These are phyloP conservation scores for Catharus minimus DNA, from an alignment of 2,113 vertebrate genomes.

Conservation along the genomic window DNA sequence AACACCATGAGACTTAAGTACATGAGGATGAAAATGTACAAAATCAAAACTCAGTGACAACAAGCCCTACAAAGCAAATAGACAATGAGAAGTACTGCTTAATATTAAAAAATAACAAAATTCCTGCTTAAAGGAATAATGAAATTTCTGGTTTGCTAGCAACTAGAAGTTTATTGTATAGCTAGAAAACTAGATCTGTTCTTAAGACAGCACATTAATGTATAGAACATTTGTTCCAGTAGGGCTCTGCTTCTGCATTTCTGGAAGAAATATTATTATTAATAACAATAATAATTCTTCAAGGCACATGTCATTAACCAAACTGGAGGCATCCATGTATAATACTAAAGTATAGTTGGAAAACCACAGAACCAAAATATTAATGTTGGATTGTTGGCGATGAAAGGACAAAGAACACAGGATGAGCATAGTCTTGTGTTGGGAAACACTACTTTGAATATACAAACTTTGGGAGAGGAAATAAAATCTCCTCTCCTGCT, in stretches of 20 bases:
- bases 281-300: neutral
- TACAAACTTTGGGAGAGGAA: neutral
- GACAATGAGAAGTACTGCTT: neutral
- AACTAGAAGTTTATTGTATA: neutral
- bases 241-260: neutral
- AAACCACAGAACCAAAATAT: neutral
- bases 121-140: neutral
- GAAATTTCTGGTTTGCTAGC: neutral
- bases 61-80: neutral
- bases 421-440: neutral
- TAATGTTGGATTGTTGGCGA: neutral
- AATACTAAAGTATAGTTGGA: neutral
- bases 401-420: slow-evolving; percentile 4
- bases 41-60: neutral
- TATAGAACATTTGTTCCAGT: neutral
- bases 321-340: neutral
- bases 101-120: neutral
- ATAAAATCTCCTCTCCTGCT: neutral
- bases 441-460: slow-evolving; percentile 9
- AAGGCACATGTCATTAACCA: neutral
- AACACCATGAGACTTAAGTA: neutral
- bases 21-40: neutral
- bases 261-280: neutral
- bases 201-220: neutral
- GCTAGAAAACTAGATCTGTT: neutral